Conservation (phyloP, 2,888 invertebrate genomes). For the Mythimna pallens region DNA sequence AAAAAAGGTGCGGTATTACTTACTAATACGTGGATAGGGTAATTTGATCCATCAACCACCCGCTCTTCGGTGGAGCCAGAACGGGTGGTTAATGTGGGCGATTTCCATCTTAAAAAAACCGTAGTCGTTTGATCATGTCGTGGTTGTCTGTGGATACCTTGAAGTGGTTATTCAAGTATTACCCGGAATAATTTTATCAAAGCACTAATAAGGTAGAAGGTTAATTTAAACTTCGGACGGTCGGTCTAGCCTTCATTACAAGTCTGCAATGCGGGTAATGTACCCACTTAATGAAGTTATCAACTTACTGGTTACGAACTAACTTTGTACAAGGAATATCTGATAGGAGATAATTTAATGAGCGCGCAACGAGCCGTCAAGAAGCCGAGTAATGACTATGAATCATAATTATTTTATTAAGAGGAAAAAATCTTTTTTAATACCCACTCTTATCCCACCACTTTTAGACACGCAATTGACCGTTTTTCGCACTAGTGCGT, state of each 20-base stretch:
- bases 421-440: no score
- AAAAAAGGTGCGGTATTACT: no score
- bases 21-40: no score
- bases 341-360: background rate
- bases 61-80: no score
- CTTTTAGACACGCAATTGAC: no score
- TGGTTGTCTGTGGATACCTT: background rate
- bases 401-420: no score
- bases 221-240: constrained; percentile 6
- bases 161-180: background rate
- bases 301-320: constrained; percentile 4
- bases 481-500: no score
- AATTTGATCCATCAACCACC: no score
- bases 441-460: no score
- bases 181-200: background rate
- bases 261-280: constrained; percentile 46
- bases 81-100: no score
- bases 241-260: background rate
- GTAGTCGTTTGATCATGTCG: no score
- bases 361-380: background rate
- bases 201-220: constrained; percentile 8
- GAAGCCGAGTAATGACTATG: background rate
- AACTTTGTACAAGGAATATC: constrained; percentile 7
- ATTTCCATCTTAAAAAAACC: no score
- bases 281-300: constrained; percentile 33